Evolutionary conservation across 2,113 vertebrate species (phyloP), one percentile per base, ranked within the genome.

Genomic region (Zapornia atra): DNA sequence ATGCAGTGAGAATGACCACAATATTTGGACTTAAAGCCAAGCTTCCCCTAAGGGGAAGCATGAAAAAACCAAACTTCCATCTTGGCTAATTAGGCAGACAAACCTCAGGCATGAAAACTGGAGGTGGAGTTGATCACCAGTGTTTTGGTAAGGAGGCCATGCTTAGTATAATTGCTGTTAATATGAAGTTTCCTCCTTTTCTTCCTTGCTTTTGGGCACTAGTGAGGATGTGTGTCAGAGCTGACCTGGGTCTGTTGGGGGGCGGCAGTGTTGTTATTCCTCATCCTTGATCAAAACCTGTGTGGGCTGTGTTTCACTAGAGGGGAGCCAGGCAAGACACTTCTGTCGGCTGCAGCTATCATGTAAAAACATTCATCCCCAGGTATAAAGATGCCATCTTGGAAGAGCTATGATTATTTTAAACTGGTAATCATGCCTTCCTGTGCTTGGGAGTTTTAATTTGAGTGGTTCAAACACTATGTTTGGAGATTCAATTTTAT

Each of bases 81-180:
- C 22, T 82, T 61, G 63, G 59, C 63, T 90, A 94, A 97, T 94
- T 88, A 93, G 76, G 46, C 59, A 94, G 82, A 72, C 71, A 88
- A 92, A 92, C 86, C 94, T 94, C 94, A 94, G 76, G 79, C 85
- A 82, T 44, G 71, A 94, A 76, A 72, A 50, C 59, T 82, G 79
- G 71, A 88, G 56, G 72, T 78, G 60, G 60, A 88, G n/a, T 56
- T 92, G 76, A 59, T 65, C 24, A 2, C 40, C 88, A 85, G 34
- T 0, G 0, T 87, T 91, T 75, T 82, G 78, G 64, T 92, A 13
- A 63, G 15, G 31, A 86, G 70, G 4, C 70, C 28, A 19, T n/a
- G 34, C 68, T 93, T 53, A 34, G 16, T 85, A 19, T 72, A 85
- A 92, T 65, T 92, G 28, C 20, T 63, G 33, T 53, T 61, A 46